Conservation (phyloP, 2,797 vertebrate genomes). For the Orientallactaga sibirica region DNA sequence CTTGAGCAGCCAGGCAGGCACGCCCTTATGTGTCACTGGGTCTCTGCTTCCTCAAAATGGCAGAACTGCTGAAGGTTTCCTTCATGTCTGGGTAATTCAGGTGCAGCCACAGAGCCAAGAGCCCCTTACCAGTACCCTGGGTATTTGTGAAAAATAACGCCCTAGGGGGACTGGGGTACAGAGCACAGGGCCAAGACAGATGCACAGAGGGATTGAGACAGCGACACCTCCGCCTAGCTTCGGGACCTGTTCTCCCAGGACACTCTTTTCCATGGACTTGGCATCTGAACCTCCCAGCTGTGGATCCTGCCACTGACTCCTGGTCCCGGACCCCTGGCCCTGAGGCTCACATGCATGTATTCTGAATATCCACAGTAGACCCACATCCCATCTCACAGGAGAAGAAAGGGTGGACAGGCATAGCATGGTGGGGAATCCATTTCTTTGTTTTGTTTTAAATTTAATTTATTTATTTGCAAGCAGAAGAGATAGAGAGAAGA, state of each 20-base stretch:
- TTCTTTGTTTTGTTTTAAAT: background rate
- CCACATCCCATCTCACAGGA: background rate
- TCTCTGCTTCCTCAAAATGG: background rate
- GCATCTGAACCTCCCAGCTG: background rate
- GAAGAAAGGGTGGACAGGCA: background rate
- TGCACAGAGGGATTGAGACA: background rate
- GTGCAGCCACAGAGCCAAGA: background rate
- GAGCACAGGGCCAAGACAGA: too few relatives aligned
- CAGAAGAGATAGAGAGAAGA: too few relatives aligned
- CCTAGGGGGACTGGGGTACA: background rate
- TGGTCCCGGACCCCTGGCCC: background rate
- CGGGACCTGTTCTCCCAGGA: background rate
- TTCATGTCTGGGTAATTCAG: background rate
- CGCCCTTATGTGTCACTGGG: fast-evolving
- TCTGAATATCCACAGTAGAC: background rate
- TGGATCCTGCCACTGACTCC: background rate
- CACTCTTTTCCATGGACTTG: background rate
- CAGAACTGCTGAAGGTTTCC: background rate
- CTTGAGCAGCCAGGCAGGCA: background rate
- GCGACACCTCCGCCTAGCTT: background rate
- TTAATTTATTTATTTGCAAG: too few relatives aligned
- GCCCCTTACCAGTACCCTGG: background rate
- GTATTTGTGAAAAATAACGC: background rate
- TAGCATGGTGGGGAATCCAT: background rate
- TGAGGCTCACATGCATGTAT: background rate